phyloP scores from a whole-genome alignment of 2,888 invertebrate species.

The Altica lythri region DNA sequence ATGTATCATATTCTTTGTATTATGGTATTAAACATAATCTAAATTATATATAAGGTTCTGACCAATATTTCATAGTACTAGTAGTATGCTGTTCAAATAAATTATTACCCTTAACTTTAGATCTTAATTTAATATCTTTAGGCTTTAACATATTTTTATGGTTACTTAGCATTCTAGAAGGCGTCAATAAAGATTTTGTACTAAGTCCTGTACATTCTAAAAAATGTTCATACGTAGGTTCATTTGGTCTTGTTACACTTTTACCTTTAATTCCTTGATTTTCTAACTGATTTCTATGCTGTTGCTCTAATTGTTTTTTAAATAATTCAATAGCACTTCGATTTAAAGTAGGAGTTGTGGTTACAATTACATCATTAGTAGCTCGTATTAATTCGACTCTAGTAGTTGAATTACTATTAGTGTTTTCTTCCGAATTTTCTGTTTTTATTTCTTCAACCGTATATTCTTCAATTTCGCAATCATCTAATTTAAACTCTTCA shows the following conservation, averaged over 20 bases:
- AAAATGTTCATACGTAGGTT: conserved; percentile 73
- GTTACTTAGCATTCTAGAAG: conserved; percentile 70
- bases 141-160: conserved; percentile 78
- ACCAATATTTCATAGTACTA: conserved; percentile 56
- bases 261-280: conserved; percentile 47
- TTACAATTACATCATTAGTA: conserved; percentile 39
- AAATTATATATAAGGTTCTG: conserved; percentile 51
- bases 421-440: conserved; percentile 17
- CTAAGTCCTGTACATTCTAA: conserved; percentile 79
- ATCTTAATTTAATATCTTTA: conserved; percentile 77
- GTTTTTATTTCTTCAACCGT: conserved; percentile 42
- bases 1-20: too few species aligned
- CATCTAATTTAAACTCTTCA: conserved; percentile 79
- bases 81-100: conserved; percentile 58
- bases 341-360: conserved; percentile 44
- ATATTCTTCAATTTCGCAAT: conserved; percentile 65
- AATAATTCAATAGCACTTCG: conserved; percentile 49
- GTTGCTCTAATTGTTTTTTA: conserved; percentile 52
- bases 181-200: conserved; percentile 76
- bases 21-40: too few species aligned
- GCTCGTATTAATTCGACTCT: conserved; percentile 49
- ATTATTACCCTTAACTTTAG: conserved; percentile 64
- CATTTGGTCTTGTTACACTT: conserved; percentile 39
- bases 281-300: conserved; percentile 49
- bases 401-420: conserved; percentile 32